Evolutionary conservation across 2,888 invertebrate species (phyloP), one percentile per base, ranked within the genome.

Genomic region (Pollenia griseotomentosa): DNA sequence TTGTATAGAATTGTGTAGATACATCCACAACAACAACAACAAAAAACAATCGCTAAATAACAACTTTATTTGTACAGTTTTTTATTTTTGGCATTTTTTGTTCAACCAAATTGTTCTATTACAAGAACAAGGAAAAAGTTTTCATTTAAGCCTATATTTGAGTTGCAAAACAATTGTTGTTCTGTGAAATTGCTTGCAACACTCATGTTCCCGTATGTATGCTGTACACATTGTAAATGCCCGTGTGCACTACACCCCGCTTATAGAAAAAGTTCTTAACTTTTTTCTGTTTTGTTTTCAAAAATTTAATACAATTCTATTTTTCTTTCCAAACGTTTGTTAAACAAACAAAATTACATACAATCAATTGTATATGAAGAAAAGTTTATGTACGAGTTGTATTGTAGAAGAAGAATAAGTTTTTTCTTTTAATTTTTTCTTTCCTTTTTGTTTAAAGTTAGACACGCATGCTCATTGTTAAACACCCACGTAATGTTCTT

Each of bases 321-420:
- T 42, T 73, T 57, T 71, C 63, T 53, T 74, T 53, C 14, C 19
- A n/a, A 87, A 87, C 88, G 87, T 85, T 88, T 88, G 88, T 88
- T 87, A 51, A 87, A 80, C 88, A 77, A 86, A 86, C 83, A 23
- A 82, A 88, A 88, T 86, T 88, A 85, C 82, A 86, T 88, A 85
- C 82, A 86, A 88, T 88, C 83, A 88, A 86, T 86, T 88, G 88
- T 79, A 33, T 33, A 33, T 6, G 33, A 33, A 19, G 10, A 46
- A 57, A 51, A 71, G 16, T 19, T 14, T 53, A n/a, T 48, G 23
- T 57, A 33, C 33, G 46, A 40, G 46, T 81, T 42, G 63, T 14
- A 23, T 80, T 42, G 23, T 19, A 40, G n/a, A 71, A 53, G 53
- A 80, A 16, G 44, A 63, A 65, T n/a, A n/a, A 44, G 9, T n/a